Conservation (phyloP, 1,140 invertebrate species). For the Ptiloglossa arizonensis region DNA sequence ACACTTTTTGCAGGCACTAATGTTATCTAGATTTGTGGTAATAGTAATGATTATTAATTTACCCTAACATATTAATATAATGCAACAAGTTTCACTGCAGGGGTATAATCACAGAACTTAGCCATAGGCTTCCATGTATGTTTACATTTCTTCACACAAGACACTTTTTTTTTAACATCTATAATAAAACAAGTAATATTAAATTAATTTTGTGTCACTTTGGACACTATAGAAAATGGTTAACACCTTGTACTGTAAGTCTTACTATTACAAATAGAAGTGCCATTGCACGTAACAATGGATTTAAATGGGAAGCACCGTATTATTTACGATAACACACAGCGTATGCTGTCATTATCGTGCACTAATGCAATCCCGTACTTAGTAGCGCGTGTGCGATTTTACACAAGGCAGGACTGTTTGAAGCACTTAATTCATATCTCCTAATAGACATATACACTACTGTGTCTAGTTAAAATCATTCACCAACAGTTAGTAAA, state of each 20-base stretch:
- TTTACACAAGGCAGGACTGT: constrained; percentile 3
- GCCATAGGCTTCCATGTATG: constrained; percentile 47
- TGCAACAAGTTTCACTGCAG: constrained; percentile 40
- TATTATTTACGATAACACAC: constrained; percentile 53
- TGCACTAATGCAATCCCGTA: constrained; percentile 30
- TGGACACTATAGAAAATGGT: constrained; percentile 35
- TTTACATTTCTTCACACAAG: constrained; percentile 49
- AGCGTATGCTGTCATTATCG: background rate
- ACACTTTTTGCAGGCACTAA: constrained; percentile 54
- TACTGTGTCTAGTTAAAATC: constrained; percentile 34
- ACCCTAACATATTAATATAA: constrained; percentile 31
- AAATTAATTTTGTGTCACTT: constrained; percentile 48
- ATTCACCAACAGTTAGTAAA: constrained; percentile 47
- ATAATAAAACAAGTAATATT: constrained; percentile 58
- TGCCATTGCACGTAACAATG: constrained; percentile 14
- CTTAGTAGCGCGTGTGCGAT: constrained; percentile 15
- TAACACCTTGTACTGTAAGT: constrained; percentile 51
- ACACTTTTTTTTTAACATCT: constrained; percentile 42
- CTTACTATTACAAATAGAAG: constrained; percentile 41
- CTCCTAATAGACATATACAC: constrained; percentile 26
- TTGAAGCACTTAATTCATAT: constrained; percentile 29
- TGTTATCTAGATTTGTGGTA: constrained; percentile 20
- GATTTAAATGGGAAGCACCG: constrained; percentile 20
- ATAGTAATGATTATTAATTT: constrained; percentile 23
- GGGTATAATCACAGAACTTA: constrained; percentile 64